Base-by-base conservation (phyloP, 2,113 vertebrate species). In the Eretmochelys imbricata region DNA sequence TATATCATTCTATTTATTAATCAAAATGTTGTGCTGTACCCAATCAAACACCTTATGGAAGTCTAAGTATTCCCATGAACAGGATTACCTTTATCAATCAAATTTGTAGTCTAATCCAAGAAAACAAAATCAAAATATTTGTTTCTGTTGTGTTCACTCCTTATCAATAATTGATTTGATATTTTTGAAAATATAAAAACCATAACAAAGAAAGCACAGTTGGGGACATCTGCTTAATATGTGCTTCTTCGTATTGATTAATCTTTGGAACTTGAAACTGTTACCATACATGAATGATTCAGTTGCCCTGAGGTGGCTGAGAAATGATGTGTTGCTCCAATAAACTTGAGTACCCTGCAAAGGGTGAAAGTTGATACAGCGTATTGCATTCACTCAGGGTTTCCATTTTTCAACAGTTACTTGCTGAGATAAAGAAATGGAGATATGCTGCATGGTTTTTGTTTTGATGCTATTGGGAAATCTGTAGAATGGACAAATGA, bases 341-440 rank as follows among this genome's bases (percentile, higher is more conserved):
- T 93, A 93, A 35, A 92, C 57, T n/a, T 81, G n/a, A 92, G 50
- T 89, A 89, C 84, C 89, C 87, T 94, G 93, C 93, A 89, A 84
- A 85, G 91, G 54, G 4, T 38, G 53, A 50, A 88, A 84, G 92
- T 94, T 96, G 92, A 91, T 76, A 24, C 72, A 76, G 24, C 8
- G 6, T 42, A 12, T 42, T 85, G 79, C 38, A 5, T 92, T 96
- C 90, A 38, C 80, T 94, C 93, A 80, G 2, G 62, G 78, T 90
- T 97, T 94, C 93, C 72, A 80, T 91, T 94, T 96, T 94, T 96
- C 91, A 90, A 78, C 72, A 50, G 89, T 89, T 91, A 4, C 14
- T 49, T 89, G 62, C 89, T 82, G 93, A 89, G 38, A 96, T 90
- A n/a, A 87, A 88, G n/a, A 46, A 42, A 76, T 76, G 2, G 82